Base-by-base conservation (phyloP, 2,113 vertebrate species). In the Archilochus colubris region DNA sequence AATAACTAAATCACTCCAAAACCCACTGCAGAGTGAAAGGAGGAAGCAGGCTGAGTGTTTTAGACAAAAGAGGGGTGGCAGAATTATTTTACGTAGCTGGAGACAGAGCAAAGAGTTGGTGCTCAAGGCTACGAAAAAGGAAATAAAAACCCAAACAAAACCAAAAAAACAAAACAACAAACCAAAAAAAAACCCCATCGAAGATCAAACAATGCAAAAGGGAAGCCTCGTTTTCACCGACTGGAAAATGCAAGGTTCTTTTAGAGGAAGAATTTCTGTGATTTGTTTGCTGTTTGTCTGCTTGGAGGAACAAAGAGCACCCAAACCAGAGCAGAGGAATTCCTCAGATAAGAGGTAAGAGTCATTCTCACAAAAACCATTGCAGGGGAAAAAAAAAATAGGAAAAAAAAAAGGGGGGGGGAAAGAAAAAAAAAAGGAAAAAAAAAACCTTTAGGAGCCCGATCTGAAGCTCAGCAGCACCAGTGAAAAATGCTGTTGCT, bases 151-250 rank as follows among this genome's bases (percentile, higher is more conserved):
- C 48, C 33, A 33, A 33, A 33, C 23, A 51, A 3, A 23, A 61
- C 36, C 58, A 31, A 57, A 54, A 62, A 28, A 9, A 36, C n/a
- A 31, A 62, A 43, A 50, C 3, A 3, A 22, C 36, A 6, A 13
- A 17, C 12, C 8, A 14, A 51, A 3, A 27, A 66, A 48, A 48
- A 58, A 33, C 51, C 50, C 51, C 27, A 2, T 24, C 50, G 12
- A 57, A 46, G 38, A 38, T 17, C 38, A 77, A 87, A 84, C 87
- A 94, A 95, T 64, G 81, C 54, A 64, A 91, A 94, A 92, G 33
- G 16, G 57, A 91, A 94, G 77, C 77, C 12, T 84, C 40, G 2
- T 91, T 92, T 92, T 36, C 87, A 74, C 17, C 80, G 25, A 16
- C 5, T 9, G 33, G 48, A 82, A 90, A 93, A 86, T 3, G 31